These are phyloP conservation scores for Eospalax fontanierii DNA, from an alignment of 2,797 vertebrate genomes.

Conservation along the genomic window DNA sequence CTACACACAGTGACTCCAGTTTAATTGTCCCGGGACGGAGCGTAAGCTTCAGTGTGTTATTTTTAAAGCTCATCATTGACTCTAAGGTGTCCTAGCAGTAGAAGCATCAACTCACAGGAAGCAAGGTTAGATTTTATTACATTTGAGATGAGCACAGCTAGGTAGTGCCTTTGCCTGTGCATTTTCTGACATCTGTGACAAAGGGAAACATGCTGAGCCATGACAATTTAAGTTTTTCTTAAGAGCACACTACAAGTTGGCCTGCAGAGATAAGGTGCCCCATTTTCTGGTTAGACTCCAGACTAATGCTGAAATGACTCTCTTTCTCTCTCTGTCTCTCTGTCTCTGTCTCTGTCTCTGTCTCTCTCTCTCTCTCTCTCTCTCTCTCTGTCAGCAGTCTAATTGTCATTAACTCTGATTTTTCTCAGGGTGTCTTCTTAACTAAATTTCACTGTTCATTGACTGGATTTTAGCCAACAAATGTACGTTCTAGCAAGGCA, in stretches of 20 bases:
- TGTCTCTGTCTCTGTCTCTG: not conserved
- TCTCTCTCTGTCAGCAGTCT: not conserved
- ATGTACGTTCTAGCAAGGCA: not conserved
- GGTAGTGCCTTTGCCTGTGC: not conserved
- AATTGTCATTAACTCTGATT: not conserved
- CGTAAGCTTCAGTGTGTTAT: not conserved
- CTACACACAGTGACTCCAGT: not conserved
- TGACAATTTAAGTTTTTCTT: conserved; percentile 35
- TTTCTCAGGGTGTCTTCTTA: not conserved
- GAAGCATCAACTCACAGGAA: not conserved
- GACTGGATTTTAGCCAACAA: not conserved
- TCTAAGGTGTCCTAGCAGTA: not conserved
- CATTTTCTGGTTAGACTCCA: conserved; percentile 11
- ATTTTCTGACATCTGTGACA: conserved; percentile 33
- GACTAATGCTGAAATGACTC: not conserved
- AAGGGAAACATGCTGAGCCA: not conserved
- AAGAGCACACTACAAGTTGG: not conserved
- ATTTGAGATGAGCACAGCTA: not conserved
- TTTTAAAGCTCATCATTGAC: conserved; percentile 31
- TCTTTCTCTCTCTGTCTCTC: not conserved
- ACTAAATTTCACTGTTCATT: not conserved
- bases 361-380: not conserved
- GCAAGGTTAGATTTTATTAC: not conserved
- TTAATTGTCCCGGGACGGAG: not conserved
- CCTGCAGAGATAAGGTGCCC: conserved; percentile 46